phyloP scores from a whole-genome alignment of 1,140 invertebrate species.

The Coelopa frigida region DNA sequence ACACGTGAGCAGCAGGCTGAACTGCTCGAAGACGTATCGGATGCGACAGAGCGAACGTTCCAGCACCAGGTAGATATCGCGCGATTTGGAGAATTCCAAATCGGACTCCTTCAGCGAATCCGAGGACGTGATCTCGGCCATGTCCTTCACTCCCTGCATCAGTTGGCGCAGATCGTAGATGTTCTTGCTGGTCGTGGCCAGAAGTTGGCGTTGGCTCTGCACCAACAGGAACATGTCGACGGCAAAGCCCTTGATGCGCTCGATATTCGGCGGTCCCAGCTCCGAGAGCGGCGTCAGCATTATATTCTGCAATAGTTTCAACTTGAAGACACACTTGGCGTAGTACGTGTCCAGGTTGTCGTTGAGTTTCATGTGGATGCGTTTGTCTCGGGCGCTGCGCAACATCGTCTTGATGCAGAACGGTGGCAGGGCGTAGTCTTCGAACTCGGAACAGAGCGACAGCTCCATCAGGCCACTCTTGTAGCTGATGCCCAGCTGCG shows the following conservation, averaged over 20 bases:
- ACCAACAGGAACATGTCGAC: slow-evolving; percentile 58
- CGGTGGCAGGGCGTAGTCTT: slow-evolving; percentile 29
- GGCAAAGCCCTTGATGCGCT: slow-evolving; percentile 76
- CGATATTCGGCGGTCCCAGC: slow-evolving; percentile 69
- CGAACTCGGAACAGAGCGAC: slow-evolving; percentile 38
- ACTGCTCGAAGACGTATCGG: slow-evolving; percentile 26
- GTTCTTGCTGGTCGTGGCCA: slow-evolving; percentile 36
- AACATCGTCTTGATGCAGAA: slow-evolving; percentile 34
- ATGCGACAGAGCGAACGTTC: slow-evolving; percentile 22
- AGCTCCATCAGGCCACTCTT: slow-evolving; percentile 60
- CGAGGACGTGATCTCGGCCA: slow-evolving; percentile 16
- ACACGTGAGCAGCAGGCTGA: slow-evolving; percentile 28
- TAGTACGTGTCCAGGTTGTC: slow-evolving; percentile 40
- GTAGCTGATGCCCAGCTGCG: slow-evolving; percentile 70
- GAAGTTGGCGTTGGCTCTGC: slow-evolving; percentile 45
- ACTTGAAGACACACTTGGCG: slow-evolving; percentile 42
- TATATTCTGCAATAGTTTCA: slow-evolving; percentile 54
- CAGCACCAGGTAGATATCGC: slow-evolving; percentile 14
- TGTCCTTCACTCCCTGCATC: slow-evolving; percentile 25
- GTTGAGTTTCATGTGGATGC: slow-evolving; percentile 25
- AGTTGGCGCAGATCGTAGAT: slow-evolving; percentile 41
- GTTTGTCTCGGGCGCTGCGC: not conserved
- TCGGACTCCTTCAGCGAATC: not conserved
- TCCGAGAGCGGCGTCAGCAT: slow-evolving; percentile 65
- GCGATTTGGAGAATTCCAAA: slow-evolving; percentile 4